These are phyloP conservation scores for Cyprinodon diabolis DNA, from an alignment of 2,797 vertebrate species.

Conservation along the genomic window DNA sequence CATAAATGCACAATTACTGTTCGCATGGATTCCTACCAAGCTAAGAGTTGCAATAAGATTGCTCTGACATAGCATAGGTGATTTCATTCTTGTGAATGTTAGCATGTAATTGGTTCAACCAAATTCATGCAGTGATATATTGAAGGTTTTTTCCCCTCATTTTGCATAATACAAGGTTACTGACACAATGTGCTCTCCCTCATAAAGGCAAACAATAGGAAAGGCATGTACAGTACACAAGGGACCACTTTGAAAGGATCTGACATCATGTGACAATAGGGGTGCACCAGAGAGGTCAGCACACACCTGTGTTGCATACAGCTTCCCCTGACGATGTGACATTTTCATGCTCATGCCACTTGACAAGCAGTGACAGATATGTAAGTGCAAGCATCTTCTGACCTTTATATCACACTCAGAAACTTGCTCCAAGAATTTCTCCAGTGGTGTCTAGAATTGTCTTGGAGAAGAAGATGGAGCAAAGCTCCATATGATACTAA, in stretches of 20 bases:
- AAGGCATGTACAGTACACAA: slow-evolving; percentile 69
- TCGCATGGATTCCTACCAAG: slow-evolving; percentile 61
- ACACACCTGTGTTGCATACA: slow-evolving; percentile 66
- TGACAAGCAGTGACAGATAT: slow-evolving; percentile 56
- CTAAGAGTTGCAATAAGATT: slow-evolving; percentile 58
- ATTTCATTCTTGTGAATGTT: slow-evolving; percentile 70
- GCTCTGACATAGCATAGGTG: slow-evolving; percentile 41
- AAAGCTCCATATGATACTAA: slow-evolving; percentile 46
- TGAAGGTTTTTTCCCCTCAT: slow-evolving; percentile 32
- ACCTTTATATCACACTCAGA: slow-evolving; percentile 62
- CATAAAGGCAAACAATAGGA: slow-evolving; percentile 77
- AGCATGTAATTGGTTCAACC: slow-evolving; percentile 70
- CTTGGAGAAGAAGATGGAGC: slow-evolving; percentile 43
- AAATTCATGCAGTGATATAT: slow-evolving; percentile 45
- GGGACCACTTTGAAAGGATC: slow-evolving; percentile 66
- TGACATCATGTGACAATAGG: slow-evolving; percentile 68
- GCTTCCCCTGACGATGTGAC: slow-evolving; percentile 80
- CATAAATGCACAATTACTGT: slow-evolving; percentile 74
- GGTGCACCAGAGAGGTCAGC: slow-evolving; percentile 65
- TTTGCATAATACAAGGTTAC: slow-evolving; percentile 46
- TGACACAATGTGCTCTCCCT: slow-evolving; percentile 52
- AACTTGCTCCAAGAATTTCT: slow-evolving; percentile 49
- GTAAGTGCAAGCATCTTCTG: slow-evolving; percentile 45
- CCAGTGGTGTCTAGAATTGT: slow-evolving; percentile 39
- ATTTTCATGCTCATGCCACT: slow-evolving; percentile 71